These are phyloP conservation scores for Leucoraja ocellata DNA, from an alignment of 2,797 vertebrate genomes.

Conservation along the genomic window DNA sequence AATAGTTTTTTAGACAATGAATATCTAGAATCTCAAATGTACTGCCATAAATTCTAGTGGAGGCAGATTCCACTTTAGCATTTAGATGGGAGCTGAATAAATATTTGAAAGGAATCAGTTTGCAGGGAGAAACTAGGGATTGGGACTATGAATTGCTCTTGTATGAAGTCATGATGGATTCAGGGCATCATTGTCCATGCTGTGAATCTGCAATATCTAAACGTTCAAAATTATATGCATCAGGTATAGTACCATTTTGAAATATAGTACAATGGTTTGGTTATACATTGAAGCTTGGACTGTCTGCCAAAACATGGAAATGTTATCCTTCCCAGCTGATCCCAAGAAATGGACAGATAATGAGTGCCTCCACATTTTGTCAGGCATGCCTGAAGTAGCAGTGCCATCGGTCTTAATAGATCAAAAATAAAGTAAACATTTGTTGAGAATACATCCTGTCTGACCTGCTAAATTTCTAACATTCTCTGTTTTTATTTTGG, in stretches of 20 bases:
- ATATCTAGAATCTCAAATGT: no score
- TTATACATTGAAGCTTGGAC: neutral
- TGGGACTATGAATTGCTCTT: no score
- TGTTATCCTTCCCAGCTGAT: neutral
- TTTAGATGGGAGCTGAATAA: no score
- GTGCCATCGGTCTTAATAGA: neutral
- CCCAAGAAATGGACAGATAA: neutral
- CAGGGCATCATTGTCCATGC: no score
- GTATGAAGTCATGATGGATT: neutral
- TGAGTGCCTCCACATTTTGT: neutral
- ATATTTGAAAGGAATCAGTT: no score
- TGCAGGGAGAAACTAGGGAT: no score
- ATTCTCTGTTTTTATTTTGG: no score
- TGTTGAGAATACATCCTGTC: neutral
- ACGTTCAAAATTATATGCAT: neutral
- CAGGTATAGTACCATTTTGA: neutral
- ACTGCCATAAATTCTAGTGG: no score
- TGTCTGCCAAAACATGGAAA: neutral
- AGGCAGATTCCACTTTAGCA: no score
- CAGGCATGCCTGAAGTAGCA: neutral
- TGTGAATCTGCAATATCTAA: no score
- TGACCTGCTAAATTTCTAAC: no score
- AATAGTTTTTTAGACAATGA: no score
- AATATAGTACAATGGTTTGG: neutral
- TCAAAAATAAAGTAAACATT: neutral